A percentile compares a stretch with the other conserved stretches of the same genome.
Conservation (phyloP, 1,140 invertebrate species). For the Temnothorax nylanderi region DNA sequence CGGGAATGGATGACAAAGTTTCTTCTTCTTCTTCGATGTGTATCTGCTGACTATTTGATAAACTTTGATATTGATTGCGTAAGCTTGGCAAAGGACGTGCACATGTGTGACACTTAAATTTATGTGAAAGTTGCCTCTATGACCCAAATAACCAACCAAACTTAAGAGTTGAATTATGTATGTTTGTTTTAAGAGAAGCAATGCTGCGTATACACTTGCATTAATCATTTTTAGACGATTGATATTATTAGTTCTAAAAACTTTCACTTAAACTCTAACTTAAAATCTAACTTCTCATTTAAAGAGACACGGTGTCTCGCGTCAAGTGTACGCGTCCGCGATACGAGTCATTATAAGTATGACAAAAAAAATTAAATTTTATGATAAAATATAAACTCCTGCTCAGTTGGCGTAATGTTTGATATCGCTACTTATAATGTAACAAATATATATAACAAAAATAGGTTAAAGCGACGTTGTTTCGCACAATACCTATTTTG, state of each 20-base stretch:
- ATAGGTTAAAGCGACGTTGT: too few species aligned
- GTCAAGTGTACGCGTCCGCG: too few species aligned
- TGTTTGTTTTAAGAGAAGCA: background rate
- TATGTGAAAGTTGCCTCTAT: background rate
- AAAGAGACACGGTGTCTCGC: too few species aligned
- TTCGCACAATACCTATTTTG: too few species aligned
- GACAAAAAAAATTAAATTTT: too few species aligned
- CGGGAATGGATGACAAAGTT: conserved; percentile 5
- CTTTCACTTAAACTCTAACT: background rate
- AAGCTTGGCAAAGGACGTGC: conserved; percentile 11
- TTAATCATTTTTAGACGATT: background rate
- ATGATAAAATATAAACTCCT: too few species aligned
- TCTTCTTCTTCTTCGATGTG: background rate
- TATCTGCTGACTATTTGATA: conserved; percentile 52
- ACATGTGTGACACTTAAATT: background rate
- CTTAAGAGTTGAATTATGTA: background rate
- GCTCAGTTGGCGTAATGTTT: too few species aligned
- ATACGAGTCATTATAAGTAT: too few species aligned
- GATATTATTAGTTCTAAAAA: background rate
- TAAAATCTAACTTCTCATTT: background rate
- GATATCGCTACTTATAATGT: too few species aligned
- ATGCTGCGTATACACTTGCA: background rate
- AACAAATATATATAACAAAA: too few species aligned
- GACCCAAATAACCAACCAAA: background rate
- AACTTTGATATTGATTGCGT: conserved; percentile 39